Percentiles rank a stretch among this genome's conserved stretches.
Conservation (phyloP, 2,888 invertebrate genomes). For the Cephus sareptanus region DNA sequence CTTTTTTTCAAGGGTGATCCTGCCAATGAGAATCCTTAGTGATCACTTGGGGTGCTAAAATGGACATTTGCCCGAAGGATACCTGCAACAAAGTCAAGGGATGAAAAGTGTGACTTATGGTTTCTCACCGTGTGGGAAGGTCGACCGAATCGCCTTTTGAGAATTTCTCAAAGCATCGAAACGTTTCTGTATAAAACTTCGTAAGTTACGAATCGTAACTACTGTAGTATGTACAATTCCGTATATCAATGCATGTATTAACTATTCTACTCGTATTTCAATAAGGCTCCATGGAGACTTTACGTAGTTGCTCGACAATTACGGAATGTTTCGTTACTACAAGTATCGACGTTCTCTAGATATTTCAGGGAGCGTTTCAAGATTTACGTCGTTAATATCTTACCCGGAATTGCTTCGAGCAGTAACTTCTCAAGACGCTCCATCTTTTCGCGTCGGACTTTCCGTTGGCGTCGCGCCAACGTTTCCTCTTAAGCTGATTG, state of each 20-base stretch:
- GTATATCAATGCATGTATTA: not conserved
- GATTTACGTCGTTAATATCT: conserved; percentile 27
- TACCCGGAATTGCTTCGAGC: conserved; percentile 26
- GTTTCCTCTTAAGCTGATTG: conserved; percentile 52
- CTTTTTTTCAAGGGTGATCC: conserved; percentile 2
- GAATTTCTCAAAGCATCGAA: not conserved
- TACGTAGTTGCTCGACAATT: not conserved
- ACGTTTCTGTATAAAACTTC: not conserved
- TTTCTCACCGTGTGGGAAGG: not conserved
- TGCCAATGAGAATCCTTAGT: not conserved
- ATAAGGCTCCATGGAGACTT: not conserved
- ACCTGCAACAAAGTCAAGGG: not conserved
- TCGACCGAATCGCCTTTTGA: not conserved
- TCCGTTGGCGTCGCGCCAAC: conserved; percentile 30
- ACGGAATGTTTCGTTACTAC: not conserved
- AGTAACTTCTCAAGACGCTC: conserved; percentile 17
- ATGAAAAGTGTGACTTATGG: conserved; percentile 1
- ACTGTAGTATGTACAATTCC: not conserved
- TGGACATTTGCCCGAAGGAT: not conserved
- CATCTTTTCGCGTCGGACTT: conserved; percentile 22
- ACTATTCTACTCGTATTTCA: too few relatives aligned
- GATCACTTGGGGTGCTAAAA: not conserved
- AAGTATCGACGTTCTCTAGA: not conserved
- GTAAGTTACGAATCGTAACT: not conserved
- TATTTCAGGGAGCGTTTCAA: not conserved